Conservation (phyloP, 2,797 vertebrate genomes). For the Todus mexicanus region DNA sequence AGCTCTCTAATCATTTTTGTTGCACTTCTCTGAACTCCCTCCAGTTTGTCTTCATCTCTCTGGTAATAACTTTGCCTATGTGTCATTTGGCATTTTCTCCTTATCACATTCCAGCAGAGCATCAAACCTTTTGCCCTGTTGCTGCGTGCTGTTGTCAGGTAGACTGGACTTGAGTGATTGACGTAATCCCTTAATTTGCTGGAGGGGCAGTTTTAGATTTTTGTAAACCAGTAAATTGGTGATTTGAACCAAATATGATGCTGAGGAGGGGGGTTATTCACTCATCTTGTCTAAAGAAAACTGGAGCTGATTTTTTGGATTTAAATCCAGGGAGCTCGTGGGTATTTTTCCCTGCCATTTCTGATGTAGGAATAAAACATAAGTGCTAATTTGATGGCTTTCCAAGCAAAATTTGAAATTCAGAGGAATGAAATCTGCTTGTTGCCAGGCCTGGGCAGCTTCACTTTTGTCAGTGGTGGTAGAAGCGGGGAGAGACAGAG, state of each 20-base stretch:
- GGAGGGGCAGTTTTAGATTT: conserved; percentile 44
- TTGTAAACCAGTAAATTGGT: conserved; percentile 38
- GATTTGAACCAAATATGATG: conserved; percentile 52
- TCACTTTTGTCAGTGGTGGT: not conserved
- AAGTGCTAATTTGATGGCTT: conserved; percentile 20
- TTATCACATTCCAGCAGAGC: conserved; percentile 66
- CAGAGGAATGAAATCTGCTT: not conserved
- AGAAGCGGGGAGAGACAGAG: not conserved
- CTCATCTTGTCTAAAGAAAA: conserved; percentile 47
- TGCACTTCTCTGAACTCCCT: conserved; percentile 62
- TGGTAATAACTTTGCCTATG: conserved; percentile 58
- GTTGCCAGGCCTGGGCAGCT: not conserved
- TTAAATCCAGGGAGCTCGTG: conserved; percentile 35
- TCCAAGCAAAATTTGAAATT: conserved; percentile 2
- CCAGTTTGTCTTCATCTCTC: conserved; percentile 56
- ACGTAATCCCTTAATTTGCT: conserved; percentile 59
- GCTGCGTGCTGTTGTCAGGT: conserved; percentile 45
- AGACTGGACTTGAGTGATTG: conserved; percentile 44
- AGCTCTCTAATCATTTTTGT: conserved; percentile 66
- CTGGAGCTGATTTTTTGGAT: conserved; percentile 5
- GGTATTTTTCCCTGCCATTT: not conserved
- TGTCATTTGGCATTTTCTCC: conserved; percentile 58
- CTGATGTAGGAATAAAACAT: conserved; percentile 23
- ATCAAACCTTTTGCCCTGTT: conserved; percentile 62
- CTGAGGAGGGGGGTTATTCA: conserved; percentile 8